Base-by-base conservation (phyloP, 2,113 vertebrate species). In the Rhinichthys klamathensis region DNA sequence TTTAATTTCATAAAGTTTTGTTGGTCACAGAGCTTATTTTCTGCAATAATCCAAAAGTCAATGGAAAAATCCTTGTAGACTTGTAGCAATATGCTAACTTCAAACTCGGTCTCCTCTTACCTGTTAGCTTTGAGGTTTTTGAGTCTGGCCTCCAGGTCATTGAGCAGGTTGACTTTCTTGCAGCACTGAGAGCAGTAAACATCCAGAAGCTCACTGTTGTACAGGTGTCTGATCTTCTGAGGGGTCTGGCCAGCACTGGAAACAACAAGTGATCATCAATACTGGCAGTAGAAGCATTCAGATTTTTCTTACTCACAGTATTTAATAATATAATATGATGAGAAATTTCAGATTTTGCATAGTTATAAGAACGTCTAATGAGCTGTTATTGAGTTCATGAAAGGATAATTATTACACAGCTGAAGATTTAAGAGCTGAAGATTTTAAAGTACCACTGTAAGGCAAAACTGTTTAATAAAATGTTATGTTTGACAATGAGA, bases 131-230 rank as follows among this genome's bases (percentile, higher is more conserved):
- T 96, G 56, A 97, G 93, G 92, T 95, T 96, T 91, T 94, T 96
- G 85, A 97, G 95, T 60, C 96, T 93, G 83, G 96, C 96, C 92
- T 97, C 96, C 92, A 97, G 89, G 92, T 97, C 96, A 61, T 96
- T 97, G 58, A 97, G 95, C 74, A 97, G 93, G 87, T 96, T 97
- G 90, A 97, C 96, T 88, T 97, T 97, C 93, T 96, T 97, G 90
- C 95, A 96, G 96, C 96, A 97, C 90, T 97, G 96, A 25, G 96
- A 95, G 90, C 96, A 97, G 92, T 97, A 97, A 25, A 97, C 95
- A 84, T 97, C 96, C 90, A 97, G 89, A 32, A 96, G 87, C 72
- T 96, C 96, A 2, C 90, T 95, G 92, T 93, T 94, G 92, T 96
- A 97, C 32, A 93, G 38, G 30, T 95, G 96, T 69, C 96, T 92